Evolutionary conservation across 2,888 invertebrate genomes (phyloP).

Genomic region (Caenorhabditis doughertyi): DNA sequence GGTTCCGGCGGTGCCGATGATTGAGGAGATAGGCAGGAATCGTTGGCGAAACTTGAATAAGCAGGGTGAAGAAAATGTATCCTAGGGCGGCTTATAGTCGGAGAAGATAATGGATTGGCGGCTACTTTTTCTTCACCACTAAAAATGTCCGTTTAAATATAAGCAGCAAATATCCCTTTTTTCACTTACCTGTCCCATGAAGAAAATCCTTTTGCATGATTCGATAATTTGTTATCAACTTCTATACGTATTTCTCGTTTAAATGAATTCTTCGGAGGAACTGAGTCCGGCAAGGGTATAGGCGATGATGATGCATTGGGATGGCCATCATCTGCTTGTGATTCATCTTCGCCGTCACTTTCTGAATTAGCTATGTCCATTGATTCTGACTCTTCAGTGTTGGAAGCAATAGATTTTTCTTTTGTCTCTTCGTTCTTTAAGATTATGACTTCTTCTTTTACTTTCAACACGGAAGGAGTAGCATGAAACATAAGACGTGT

Average conservation of each 20-base stretch:
- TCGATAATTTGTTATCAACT: conserved; percentile 3
- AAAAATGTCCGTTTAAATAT: neutral
- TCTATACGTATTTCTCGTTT: conserved; percentile 27
- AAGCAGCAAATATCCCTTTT: neutral
- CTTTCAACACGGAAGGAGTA: neutral
- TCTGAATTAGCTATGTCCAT: conserved; percentile 56
- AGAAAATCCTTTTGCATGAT: neutral
- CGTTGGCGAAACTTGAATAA: conserved; percentile 30
- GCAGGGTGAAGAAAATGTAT: conserved; percentile 53
- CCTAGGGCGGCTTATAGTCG: conserved; percentile 7
- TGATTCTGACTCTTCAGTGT: conserved; percentile 27
- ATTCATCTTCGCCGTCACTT: conserved; percentile 25
- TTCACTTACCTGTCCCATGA: conserved; percentile 38
- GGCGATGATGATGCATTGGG: neutral
- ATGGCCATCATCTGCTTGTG: neutral
- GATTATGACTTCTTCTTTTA: neutral
- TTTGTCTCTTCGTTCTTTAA: too few relatives aligned
- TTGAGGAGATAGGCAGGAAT: conserved; percentile 10
- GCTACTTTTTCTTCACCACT: conserved; percentile 11
- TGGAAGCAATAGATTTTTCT: neutral
- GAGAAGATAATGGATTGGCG: conserved; percentile 28
- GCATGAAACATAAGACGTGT: neutral
- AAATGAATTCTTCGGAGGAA: neutral
- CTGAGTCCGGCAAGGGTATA: neutral
- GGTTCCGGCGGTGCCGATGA: conserved; percentile 11